Evolutionary conservation across 2,797 vertebrate genomes (phyloP).

Genomic region (Ctenopoma multispine): DNA sequence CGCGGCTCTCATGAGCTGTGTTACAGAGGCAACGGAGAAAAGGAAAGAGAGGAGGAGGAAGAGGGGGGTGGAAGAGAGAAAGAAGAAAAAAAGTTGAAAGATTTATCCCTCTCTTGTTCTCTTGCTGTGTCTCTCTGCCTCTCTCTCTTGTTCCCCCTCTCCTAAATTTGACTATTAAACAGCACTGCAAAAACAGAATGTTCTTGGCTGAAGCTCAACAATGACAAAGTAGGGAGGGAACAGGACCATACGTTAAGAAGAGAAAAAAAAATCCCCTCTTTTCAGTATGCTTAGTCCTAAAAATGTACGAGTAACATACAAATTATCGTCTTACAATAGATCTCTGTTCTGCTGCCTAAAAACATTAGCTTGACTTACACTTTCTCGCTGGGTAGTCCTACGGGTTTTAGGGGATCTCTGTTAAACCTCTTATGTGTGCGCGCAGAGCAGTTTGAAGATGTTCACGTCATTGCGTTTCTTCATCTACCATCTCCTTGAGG

Average conservation of each 20-base stretch:
- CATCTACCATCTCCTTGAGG: neutral
- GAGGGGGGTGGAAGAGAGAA: conserved; percentile 2
- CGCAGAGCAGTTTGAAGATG: neutral
- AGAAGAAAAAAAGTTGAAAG: conserved; percentile 61
- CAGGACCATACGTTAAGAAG: conserved; percentile 78
- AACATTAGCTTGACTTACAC: conserved; percentile 12
- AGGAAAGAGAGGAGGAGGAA: conserved; percentile 13
- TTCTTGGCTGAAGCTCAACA: conserved; percentile 85
- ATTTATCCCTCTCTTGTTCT: conserved; percentile 79
- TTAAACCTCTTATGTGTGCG: conserved; percentile 7
- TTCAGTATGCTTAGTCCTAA: conserved; percentile 50
- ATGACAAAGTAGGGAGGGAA: conserved; percentile 81
- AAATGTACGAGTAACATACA: conserved; percentile 17
- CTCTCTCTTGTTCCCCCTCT: conserved; percentile 69
- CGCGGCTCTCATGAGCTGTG: conserved; percentile 61
- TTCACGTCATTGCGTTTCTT: neutral
- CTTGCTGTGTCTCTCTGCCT: conserved; percentile 63
- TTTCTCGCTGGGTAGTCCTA: neutral
- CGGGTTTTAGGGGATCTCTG: conserved; percentile 18
- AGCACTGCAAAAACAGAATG: conserved; percentile 84
- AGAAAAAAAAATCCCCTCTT: conserved; percentile 46
- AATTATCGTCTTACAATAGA: conserved; percentile 28
- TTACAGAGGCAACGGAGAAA: conserved; percentile 53
- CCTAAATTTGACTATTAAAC: conserved; percentile 84
- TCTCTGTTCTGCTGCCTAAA: conserved; percentile 32